Base-by-base conservation (phyloP, 1,140 invertebrate species). In the Drosophila azteca region DNA sequence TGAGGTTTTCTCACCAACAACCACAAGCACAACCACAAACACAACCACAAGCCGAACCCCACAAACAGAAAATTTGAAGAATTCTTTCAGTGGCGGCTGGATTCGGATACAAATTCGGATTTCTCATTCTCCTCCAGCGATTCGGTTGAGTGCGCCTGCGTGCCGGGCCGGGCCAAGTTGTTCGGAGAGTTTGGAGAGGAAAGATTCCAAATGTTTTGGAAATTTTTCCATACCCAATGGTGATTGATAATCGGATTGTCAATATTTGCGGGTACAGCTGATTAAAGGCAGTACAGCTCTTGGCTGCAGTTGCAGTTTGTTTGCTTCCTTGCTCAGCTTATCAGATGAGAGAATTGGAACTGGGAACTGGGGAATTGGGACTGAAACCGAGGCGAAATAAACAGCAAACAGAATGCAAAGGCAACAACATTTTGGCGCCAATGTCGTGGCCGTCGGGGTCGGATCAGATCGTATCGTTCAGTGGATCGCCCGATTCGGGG, bases 231-330 rank as follows among this genome's bases (percentile, higher is more conserved):
- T 49, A 75, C 41, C 31, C 24, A 50, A 60, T 51, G 24, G 31
- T 44, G 58, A 58, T 52, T 68, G 77, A 63, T 87, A 84, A 84
- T 84, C 81, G 76, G 62, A 50, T 68, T 31, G 73, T 69, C 81
- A 84, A 84, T 87, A 87, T 84, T 84, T 80, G 63, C 58, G 43
- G 54, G 73, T 68, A 60, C 78, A 63, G n/a, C 62, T 81, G 81
- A 83, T 83, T 84, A 84, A 35, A 48, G 45, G 60, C 59, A 79
- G 79, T 41, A 64, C 59, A 79, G 79, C 45, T 70, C 48, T 50
- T 77, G 72, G 55, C 45, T 64, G 61, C 61, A 66, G 48, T 62
- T 53, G 22, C 11, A 58, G 53, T 59, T 67, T 78, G 60, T 63
- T 76, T 62, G 64, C 31, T 69, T 69, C 64, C 52, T 45, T 68